Percentiles rank a stretch among this genome's conserved stretches.
phyloP scores from a whole-genome alignment of 2,113 vertebrate species.

The Apteryx owenii region DNA sequence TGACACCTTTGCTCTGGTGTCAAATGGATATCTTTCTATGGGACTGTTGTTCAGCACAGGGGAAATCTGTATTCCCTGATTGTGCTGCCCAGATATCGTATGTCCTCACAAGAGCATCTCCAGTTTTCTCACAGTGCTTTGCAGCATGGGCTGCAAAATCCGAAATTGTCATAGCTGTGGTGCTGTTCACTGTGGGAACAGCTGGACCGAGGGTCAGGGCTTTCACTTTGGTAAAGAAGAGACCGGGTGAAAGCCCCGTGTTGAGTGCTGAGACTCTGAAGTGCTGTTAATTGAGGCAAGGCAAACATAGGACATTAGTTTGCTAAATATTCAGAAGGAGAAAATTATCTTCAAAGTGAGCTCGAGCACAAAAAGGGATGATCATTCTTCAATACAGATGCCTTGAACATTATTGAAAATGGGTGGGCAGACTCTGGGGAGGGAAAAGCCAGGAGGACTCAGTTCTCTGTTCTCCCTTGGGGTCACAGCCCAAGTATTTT shows the following conservation, averaged over 20 bases:
- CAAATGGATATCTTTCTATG: background rate
- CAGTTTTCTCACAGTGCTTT: background rate
- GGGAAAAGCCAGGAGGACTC: background rate
- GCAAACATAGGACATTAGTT: background rate
- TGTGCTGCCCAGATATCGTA: rapidly evolving
- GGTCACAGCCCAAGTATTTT: background rate
- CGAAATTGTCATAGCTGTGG: background rate
- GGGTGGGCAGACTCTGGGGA: background rate
- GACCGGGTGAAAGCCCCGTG: background rate
- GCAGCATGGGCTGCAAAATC: background rate
- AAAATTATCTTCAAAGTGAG: background rate
- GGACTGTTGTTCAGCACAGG: background rate
- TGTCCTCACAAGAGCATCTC: background rate
- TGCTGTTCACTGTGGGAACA: background rate
- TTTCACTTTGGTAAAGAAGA: background rate
- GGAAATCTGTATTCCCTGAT: background rate
- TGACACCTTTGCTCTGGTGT: background rate
- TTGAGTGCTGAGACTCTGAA: background rate
- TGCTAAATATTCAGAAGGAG: background rate
- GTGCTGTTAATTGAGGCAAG: background rate
- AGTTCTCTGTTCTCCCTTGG: background rate
- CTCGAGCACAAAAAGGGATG: background rate
- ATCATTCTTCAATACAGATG: background rate
- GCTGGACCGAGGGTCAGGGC: background rate
- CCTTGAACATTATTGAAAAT: background rate